phyloP scores from a whole-genome alignment of 2,888 invertebrate species.

The Trachelus stipa region DNA sequence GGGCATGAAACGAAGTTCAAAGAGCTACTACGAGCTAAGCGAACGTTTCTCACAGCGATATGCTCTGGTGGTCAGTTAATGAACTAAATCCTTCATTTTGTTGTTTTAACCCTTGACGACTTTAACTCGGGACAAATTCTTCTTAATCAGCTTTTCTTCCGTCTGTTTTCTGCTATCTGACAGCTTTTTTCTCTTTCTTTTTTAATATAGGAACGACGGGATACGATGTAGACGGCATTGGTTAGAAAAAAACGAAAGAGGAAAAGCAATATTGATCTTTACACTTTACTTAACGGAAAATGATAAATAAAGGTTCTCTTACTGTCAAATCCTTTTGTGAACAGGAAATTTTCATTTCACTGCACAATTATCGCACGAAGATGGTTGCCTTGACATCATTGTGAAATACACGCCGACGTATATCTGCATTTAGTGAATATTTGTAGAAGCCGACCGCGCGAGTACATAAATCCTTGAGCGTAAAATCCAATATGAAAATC shows the following conservation, averaged over 20 bases:
- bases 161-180: not conserved
- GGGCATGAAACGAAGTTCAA: constrained; percentile 11
- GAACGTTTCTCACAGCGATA: not conserved
- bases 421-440: not conserved
- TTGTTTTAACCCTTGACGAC: not conserved
- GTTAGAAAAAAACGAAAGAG: too few relatives aligned
- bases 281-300: not conserved
- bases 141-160: not conserved
- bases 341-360: not conserved
- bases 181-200: not conserved
- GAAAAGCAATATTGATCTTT: not conserved
- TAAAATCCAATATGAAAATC: not conserved
- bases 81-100: not conserved
- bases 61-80: constrained; percentile 1
- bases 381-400: not conserved
- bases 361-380: not conserved
- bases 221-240: not conserved
- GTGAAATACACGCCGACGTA: not conserved
- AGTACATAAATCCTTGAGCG: not conserved
- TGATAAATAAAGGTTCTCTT: not conserved
- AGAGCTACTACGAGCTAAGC: not conserved
- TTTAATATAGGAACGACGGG: not conserved
- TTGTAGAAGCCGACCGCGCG: not conserved
- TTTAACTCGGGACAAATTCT: not conserved
- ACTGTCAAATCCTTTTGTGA: not conserved